Conservation (phyloP, 2,797 vertebrate species). For the Rhodeus uyekii region DNA sequence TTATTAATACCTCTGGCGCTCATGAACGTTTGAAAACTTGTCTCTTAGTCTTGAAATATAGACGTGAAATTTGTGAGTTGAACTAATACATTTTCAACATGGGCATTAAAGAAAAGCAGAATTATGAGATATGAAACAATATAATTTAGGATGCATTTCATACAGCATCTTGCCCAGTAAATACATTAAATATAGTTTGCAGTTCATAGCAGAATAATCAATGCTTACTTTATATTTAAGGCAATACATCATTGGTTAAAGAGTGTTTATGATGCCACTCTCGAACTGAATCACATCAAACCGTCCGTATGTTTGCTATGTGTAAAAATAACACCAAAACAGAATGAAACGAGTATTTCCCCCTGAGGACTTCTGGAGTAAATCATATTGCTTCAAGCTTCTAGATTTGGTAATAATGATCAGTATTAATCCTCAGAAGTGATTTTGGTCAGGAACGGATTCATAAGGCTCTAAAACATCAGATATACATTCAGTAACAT, state of each 20-base stretch:
- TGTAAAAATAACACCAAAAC: neutral
- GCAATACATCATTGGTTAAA: constrained; percentile 60
- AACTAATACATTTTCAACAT: neutral
- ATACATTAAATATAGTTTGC: constrained; percentile 12
- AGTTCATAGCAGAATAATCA: constrained; percentile 29
- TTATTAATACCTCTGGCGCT: neutral
- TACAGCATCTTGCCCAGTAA: neutral
- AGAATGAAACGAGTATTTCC: neutral
- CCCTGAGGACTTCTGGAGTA: constrained; percentile 6
- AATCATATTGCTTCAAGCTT: constrained; percentile 58
- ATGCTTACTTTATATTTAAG: constrained; percentile 67
- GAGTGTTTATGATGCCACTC: constrained; percentile 38
- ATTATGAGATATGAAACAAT: neutral
- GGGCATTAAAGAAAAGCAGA: neutral
- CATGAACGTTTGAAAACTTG: neutral
- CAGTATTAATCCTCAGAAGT: constrained; percentile 50
- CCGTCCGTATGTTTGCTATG: neutral
- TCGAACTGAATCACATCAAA: constrained; percentile 52
- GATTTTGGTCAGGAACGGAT: constrained; percentile 72
- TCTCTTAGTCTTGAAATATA: neutral
- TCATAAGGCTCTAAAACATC: constrained; percentile 66
- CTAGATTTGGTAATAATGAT: constrained; percentile 47
- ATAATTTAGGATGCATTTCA: neutral
- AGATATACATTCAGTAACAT: constrained; percentile 67
- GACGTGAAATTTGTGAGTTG: neutral